Base-by-base conservation (phyloP, 2,113 vertebrate genomes). In the Nothobranchius furzeri region DNA sequence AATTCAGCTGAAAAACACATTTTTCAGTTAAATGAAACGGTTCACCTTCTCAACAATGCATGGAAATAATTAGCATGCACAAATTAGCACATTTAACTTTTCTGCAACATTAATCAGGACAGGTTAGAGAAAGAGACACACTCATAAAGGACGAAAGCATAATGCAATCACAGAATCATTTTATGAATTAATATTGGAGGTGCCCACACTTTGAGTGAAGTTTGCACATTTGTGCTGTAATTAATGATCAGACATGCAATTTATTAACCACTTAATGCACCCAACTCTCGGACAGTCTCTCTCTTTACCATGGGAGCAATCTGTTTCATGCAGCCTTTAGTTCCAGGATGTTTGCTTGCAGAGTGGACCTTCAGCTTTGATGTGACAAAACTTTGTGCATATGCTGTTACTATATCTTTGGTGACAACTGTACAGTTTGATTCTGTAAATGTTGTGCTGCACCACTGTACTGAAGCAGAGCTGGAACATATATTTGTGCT, bases 401-500 rank as follows among this genome's bases (percentile, higher is more conserved):
- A 30, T 25, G 9, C 20, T 54, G 25, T 13, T 35, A 14, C 37
- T 42, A 42, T 43, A 68, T 68, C 73, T 68, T n/a, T 57, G 2
- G 1, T 12, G 40, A 20, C n/a, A 58, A 7, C 9, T 43, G 11
- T 43, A 40, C 24, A 13, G 24, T 30, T 35, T 36, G 13, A 36
- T 43, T 20, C 17, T 43, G 24, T 17, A 73, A 50, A 60, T 63
- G 14, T 14, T 42, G 2, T 17, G 40, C 60, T 70, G 40, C 60
- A 68, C 53, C 76, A 25, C 58, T 62, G 20, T 55, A 55, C 43
- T 72, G 73, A 59, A 49, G 68, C 59, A 57, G 46, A 63, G 66
- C n/a, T 25, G 49, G 51, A 78, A 71, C 83, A 83, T 68, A 75
- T 77, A 73, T 82, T 87, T 85, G 84, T 85, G 86, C 75, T 82